Evolutionary conservation across 1,140 invertebrate genomes (phyloP), one percentile per base, ranked within the genome.

Genomic region (Pantala flavescens): DNA sequence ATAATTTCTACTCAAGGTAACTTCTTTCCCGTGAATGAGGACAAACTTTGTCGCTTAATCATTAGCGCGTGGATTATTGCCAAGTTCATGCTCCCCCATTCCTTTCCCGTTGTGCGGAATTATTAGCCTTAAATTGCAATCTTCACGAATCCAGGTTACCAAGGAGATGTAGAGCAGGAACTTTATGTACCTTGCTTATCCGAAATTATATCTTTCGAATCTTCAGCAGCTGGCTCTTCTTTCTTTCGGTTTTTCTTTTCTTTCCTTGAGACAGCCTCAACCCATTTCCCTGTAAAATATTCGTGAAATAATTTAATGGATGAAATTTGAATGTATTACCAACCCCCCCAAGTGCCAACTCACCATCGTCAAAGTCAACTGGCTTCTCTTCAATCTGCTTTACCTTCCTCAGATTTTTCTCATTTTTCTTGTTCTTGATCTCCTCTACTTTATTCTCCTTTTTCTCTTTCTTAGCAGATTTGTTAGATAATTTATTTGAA

Each of bases 331-430:
- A 21, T 2, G 11, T 5, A 70, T 5, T 11, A 2, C n/a, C 23
- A 72, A 23, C 16, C 36, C 3, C 36, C 23, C 9, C 3, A 5
- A 14, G 16, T 24, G 23, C 23, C 23, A 24, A 24, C 36, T 72
- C 36, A 72, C 71, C 71, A 72, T 72, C 71, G 71, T 72, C 71
- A 72, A 72, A 72, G 71, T 72, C 71, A 24, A 72, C 23, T 14
- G 71, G 71, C 23, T 72, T 72, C 71, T 72, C 71, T 24, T 72
- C 71, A 19, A 42, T 24, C 23, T 72, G 71, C 16, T 72, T 72
- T 10, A 72, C 23, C 71, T 72, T 72, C 71, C 36, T n/a, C 16
- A 72, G n/a, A 42, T 72, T 72, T 9, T 42, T 24, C 23, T 72
- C 71, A 42, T 72, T 72, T 42, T 72, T 72, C 71, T 72, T 72